Conservation (phyloP, 2,888 invertebrate species). For the Drosophila suboccidentalis region DNA sequence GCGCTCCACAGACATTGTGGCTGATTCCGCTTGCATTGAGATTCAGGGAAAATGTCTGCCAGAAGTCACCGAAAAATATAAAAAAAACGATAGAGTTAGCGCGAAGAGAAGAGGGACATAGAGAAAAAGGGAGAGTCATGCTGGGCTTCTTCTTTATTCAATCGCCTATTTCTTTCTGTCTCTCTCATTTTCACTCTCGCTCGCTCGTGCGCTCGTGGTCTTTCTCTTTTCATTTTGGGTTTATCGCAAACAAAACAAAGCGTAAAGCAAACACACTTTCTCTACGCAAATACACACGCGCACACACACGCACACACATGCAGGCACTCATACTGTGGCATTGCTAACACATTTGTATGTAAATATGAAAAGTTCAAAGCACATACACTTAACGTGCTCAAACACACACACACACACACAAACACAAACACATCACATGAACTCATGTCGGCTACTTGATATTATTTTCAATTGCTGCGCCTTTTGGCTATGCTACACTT, state of each 20-base stretch:
- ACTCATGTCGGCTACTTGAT: conserved; percentile 69
- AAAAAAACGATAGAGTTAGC: conserved; percentile 25
- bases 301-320: conserved; percentile 7
- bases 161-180: conserved; percentile 20
- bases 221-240: conserved; percentile 41
- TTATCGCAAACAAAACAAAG: conserved; percentile 73
- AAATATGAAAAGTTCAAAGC: conserved; percentile 78
- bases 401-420: conserved; percentile 41
- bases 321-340: conserved; percentile 1
- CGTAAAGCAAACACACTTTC: conserved; percentile 67
- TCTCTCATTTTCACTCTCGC: background rate
- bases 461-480: conserved; percentile 49
- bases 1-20: conserved; percentile 42
- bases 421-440: conserved; percentile 3
- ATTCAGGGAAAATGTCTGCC: conserved; percentile 16
- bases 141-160: conserved; percentile 39
- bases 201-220: background rate
- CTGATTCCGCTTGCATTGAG: conserved; percentile 64
- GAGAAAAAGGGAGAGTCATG: conserved; percentile 12
- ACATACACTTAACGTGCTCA: conserved; percentile 73
- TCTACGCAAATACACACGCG: conserved; percentile 28
- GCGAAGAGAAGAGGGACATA: background rate
- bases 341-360: conserved; percentile 65
- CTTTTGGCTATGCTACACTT: conserved; percentile 46
- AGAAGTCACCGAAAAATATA: conserved; percentile 11